These are phyloP conservation scores for Mamestra brassicae DNA, from an alignment of 2,888 invertebrate genomes.

Conservation along the genomic window DNA sequence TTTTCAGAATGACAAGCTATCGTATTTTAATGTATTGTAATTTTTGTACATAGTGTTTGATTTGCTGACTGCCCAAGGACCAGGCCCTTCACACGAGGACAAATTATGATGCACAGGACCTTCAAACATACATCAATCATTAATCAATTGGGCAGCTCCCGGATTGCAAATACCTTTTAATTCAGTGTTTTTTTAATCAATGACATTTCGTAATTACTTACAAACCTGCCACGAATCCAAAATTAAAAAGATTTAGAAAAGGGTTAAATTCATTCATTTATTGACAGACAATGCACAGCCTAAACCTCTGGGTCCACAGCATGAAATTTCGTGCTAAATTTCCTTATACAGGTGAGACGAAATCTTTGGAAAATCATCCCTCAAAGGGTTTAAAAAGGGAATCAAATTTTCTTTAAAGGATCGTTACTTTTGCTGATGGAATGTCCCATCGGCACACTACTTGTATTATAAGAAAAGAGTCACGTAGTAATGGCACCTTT, in stretches of 20 bases:
- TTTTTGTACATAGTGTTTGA: neutral
- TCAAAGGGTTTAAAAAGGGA: neutral
- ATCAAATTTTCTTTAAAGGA: neutral
- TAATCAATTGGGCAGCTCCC: neutral
- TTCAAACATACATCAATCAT: no score
- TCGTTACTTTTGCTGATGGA: neutral
- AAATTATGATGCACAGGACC: neutral
- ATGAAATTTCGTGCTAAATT: neutral
- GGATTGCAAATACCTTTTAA: neutral
- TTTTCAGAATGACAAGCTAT: neutral
- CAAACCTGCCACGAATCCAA: neutral
- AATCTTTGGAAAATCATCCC: neutral
- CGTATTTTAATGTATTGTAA: constrained; percentile 1
- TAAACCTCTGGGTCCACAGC: neutral
- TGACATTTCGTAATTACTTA: no score
- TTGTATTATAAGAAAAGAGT: neutral
- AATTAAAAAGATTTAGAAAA: no score
- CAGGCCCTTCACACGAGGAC: neutral
- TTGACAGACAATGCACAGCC: neutral
- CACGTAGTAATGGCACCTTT: constrained; percentile 1
- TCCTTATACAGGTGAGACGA: neutral
- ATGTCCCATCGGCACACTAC: neutral
- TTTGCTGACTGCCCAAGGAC: neutral
- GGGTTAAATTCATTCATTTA: neutral
- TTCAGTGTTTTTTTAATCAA: neutral